Evolutionary conservation across 1,140 invertebrate genomes (phyloP).

Genomic region (Ectropis grisescens): DNA sequence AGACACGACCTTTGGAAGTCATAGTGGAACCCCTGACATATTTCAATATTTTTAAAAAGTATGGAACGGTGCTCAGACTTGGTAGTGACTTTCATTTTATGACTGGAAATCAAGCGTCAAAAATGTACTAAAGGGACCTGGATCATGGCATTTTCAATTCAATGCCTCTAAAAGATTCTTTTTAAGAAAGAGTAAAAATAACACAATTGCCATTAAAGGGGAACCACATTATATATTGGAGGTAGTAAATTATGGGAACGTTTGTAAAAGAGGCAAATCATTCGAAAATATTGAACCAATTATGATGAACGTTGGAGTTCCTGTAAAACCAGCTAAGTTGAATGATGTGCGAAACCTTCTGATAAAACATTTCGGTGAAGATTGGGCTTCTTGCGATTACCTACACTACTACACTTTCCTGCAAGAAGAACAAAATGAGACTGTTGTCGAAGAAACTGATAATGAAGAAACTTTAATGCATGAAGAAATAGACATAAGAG

Average conservation of each 20-base stretch:
- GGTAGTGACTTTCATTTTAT: not conserved
- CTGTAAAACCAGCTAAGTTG: conserved; percentile 4
- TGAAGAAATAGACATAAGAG: no score
- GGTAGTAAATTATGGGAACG: conserved; percentile 3
- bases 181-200: conserved; percentile 3
- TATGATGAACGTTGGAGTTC: conserved; percentile 6
- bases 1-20: conserved; percentile 3
- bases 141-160: conserved; percentile 4
- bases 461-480: conserved; percentile 42
- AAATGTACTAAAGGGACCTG: conserved; percentile 1
- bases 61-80: not conserved
- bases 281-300: conserved; percentile 2
- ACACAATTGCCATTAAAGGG: not conserved
- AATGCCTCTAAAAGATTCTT: not conserved
- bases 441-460: conserved; percentile 5
- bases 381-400: no score
- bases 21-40: not conserved
- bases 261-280: conserved; percentile 5
- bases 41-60: not conserved
- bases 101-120: conserved; percentile 2
- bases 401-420: conserved; percentile 3
- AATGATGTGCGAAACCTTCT: conserved; percentile 4
- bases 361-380: conserved; percentile 6
- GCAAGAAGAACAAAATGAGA: conserved; percentile 6
- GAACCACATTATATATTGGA: not conserved